Evolutionary conservation across 2,797 vertebrate genomes (phyloP), one percentile per base, ranked within the genome.

Genomic region (Halcyon smyrnensis): DNA sequence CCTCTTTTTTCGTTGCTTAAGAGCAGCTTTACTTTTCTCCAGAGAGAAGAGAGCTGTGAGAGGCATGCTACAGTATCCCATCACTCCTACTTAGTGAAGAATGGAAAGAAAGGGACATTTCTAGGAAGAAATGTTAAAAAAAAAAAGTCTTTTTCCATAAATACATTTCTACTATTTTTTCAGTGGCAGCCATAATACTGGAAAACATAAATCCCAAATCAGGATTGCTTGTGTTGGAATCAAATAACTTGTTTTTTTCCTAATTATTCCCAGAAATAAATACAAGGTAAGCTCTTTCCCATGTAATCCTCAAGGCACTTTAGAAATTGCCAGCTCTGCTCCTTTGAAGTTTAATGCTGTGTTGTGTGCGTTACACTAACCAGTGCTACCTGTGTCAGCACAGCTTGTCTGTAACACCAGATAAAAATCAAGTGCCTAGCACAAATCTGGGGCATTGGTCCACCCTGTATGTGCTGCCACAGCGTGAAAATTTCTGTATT

Each of bases 291-390:
- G 24, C 32, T 50, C 32, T 25, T 73, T 84, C 41, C 41, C 19
- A 23, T 24, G 13, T 23, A 15, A 4, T n/a, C 12, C 37, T 74
- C 32, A 25, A 64, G 32, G 36, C 23, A 12, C 64, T 53, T 53
- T 46, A 41, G 53, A 46, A 59, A 46, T 27, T 45, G 14, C 68
- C 46, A 48, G 12, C 62, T 68, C 54, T 48, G 27, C 21, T 54
- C 27, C 43, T 41, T 63, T 32, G 24, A 76, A 48, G 36, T n/a
- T 43, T 32, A 32, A 25, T 48, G 43, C 36, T 51, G 21, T 18
- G 11, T 27, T 9, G 14, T 32, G 32, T 70, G 23, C 0, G 0
- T 37, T 18, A 24, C 32, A 43, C 27, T 18, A 8, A 23, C 24
- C 62, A 39, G 53, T 8, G 15, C 39, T 59, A 43, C 17, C 21